Percentiles rank a stretch among this genome's conserved stretches.
Evolutionary conservation across 2,888 invertebrate species (phyloP).

Genomic region (Leptopilina drosophilae): DNA sequence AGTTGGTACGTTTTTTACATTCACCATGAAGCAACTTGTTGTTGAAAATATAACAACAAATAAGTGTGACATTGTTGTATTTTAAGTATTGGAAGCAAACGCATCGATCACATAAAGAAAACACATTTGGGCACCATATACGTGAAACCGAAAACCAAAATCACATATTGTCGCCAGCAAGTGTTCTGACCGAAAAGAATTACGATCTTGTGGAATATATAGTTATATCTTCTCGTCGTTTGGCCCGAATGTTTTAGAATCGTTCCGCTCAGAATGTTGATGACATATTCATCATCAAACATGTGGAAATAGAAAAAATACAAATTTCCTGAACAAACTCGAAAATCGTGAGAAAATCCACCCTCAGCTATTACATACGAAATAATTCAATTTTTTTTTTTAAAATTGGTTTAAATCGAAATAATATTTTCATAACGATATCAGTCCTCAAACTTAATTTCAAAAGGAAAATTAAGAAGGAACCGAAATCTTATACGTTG

Average conservation of each 20-base stretch:
- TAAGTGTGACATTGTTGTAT: too few relatives aligned
- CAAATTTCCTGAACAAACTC: conserved; percentile 7
- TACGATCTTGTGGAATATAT: conserved; percentile 32
- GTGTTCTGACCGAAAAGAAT: not conserved
- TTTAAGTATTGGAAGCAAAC: too few relatives aligned
- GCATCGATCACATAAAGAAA: conserved; percentile 9
- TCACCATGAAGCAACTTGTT: too few relatives aligned
- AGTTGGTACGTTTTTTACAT: too few relatives aligned
- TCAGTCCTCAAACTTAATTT: too few relatives aligned
- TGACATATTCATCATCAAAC: not conserved
- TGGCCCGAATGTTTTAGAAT: not conserved
- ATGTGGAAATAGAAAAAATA: conserved; percentile 9
- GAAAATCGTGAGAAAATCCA: conserved; percentile 8
- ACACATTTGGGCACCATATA: conserved; percentile 1
- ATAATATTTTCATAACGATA: too few relatives aligned
- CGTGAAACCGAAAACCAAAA: conserved; percentile 1
- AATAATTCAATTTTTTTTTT: not conserved
- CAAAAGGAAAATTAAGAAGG: too few relatives aligned
- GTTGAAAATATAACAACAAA: too few relatives aligned
- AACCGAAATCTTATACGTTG: too few relatives aligned
- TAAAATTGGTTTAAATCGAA: not conserved
- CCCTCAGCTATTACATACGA: not conserved
- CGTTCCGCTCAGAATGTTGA: not conserved
- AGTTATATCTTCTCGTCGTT: not conserved
- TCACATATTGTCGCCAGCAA: conserved; percentile 34